Evolutionary conservation across 2,888 invertebrate genomes (phyloP).

Genomic region (Pristionchus exspectatus): DNA sequence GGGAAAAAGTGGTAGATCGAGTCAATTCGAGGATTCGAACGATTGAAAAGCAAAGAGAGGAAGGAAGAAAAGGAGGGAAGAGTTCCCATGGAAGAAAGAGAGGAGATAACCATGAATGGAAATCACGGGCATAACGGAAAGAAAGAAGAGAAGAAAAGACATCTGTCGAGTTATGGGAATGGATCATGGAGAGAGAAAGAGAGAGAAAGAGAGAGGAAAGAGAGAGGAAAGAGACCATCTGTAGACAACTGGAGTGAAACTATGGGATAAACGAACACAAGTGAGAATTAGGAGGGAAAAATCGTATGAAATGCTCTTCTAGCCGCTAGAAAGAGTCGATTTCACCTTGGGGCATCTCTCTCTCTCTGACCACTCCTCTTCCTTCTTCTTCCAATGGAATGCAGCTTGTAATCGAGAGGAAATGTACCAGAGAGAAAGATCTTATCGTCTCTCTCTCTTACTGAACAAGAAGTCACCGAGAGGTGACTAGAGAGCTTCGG

Average conservation of each 20-base stretch:
- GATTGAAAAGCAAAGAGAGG: conserved; percentile 22
- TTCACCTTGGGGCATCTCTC: conserved; percentile 32
- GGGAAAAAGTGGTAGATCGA: conserved; percentile 30
- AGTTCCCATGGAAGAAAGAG: not conserved
- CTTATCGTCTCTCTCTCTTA: not conserved
- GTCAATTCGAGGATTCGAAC: conserved; percentile 1
- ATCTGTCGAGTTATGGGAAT: conserved; percentile 36
- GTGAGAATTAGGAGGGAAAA: not conserved
- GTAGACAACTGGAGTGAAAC: not conserved
- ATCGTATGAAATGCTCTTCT: not conserved
- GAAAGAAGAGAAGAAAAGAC: conserved; percentile 15
- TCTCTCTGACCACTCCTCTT: not conserved
- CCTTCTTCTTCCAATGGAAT: not conserved
- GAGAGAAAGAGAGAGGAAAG: not conserved
- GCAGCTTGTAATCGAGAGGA: conserved; percentile 31
- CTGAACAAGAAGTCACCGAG: not conserved
- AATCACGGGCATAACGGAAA: conserved; percentile 2
- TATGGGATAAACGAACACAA: not conserved
- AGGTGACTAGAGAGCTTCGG: not conserved
- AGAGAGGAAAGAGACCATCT: conserved; percentile 26
- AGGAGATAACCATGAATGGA: conserved; percentile 18
- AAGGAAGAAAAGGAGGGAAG: not conserved
- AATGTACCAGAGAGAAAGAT: not conserved
- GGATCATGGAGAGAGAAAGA: conserved; percentile 11
- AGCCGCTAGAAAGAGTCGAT: conserved; percentile 5